Evolutionary conservation across 2,888 invertebrate species (phyloP), one percentile per base, ranked within the genome.

Genomic region (Asteroscopus sphinx): DNA sequence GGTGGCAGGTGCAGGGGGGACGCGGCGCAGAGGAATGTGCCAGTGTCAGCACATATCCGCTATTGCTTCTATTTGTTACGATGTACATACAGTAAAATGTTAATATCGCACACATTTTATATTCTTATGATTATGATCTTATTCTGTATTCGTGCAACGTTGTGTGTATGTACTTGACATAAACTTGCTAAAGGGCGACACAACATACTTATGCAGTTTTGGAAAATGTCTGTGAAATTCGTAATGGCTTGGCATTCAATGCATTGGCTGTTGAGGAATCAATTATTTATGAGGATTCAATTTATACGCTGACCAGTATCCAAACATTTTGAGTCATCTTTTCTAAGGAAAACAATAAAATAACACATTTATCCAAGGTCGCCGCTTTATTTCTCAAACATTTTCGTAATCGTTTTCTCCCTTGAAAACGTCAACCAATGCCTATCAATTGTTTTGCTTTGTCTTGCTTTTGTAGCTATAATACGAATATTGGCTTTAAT

Each of bases 1-100:
- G 80, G 81, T 79, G 75, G 85, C 84, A 81, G 83, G 83, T 83
- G 86, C 76, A 66, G 62, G 83, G 85, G 83, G 85, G 83, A 81
- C 75, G 73, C 70, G 68, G 68, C 25, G 45, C 42, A 17, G 68
- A 76, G 75, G 83, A 83, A 82, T 83, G 83, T 73, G 78, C 78
- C 73, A 73, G 70, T 73, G 79, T 75, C 80, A 77, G 77, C 76
- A 80, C 63, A 73, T 71, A 76, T 81, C 76, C 73, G 72, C 73
- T 76, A 76, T 71, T 67, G 59, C 70, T 70, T 67, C 62, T 68
- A 68, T 71, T 73, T 68, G 58, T 66, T 63, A 67, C 64, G 60
- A 62, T 69, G 60, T 60, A 44, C 62, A 63, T 46, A 47, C 52
- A 57, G 45, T 35, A 59, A 63, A 16, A 36, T 59, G 30, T 54